Evolutionary conservation across 2,797 vertebrate genomes (phyloP).

Genomic region (Eulemur coronatus): DNA sequence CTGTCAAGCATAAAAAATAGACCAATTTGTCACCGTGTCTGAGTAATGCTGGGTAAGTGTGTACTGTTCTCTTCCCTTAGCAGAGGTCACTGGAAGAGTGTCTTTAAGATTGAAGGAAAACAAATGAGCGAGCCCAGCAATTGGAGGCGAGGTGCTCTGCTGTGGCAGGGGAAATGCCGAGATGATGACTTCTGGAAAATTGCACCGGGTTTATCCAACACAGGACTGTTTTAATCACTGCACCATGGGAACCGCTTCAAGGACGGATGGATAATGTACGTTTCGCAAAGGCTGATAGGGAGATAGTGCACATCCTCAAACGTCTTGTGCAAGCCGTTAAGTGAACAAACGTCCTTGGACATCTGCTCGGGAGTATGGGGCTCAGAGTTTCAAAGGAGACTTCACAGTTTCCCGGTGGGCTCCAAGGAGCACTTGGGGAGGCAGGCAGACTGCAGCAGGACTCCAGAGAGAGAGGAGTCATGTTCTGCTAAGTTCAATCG

Average conservation of each 20-base stretch:
- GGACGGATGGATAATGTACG: conserved; percentile 73
- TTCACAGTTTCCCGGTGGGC: conserved; percentile 44
- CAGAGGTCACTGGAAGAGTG: conserved; percentile 79
- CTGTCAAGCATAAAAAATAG: conserved; percentile 77
- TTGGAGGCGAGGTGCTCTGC: conserved; percentile 60
- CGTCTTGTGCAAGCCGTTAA: conserved; percentile 69
- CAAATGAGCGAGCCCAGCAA: conserved; percentile 72
- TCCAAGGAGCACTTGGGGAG: background rate
- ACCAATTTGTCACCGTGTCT: conserved; percentile 82
- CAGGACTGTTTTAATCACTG: conserved; percentile 70
- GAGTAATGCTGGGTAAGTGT: conserved; percentile 76
- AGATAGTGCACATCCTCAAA: conserved; percentile 69
- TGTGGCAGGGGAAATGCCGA: background rate
- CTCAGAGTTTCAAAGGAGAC: conserved; percentile 57
- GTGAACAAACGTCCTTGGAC: conserved; percentile 75
- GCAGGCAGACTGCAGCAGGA: background rate
- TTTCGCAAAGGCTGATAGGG: conserved; percentile 56
- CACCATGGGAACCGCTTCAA: conserved; percentile 63
- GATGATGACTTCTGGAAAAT: conserved; percentile 67
- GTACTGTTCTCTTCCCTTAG: conserved; percentile 70
- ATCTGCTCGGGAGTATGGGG: conserved; percentile 68
- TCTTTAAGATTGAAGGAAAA: conserved; percentile 77
- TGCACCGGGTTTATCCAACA: conserved; percentile 37
- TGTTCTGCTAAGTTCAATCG: background rate
- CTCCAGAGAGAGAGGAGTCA: background rate